Evolutionary conservation across 1,140 invertebrate genomes (phyloP).

Genomic region (Whitmania pigra): DNA sequence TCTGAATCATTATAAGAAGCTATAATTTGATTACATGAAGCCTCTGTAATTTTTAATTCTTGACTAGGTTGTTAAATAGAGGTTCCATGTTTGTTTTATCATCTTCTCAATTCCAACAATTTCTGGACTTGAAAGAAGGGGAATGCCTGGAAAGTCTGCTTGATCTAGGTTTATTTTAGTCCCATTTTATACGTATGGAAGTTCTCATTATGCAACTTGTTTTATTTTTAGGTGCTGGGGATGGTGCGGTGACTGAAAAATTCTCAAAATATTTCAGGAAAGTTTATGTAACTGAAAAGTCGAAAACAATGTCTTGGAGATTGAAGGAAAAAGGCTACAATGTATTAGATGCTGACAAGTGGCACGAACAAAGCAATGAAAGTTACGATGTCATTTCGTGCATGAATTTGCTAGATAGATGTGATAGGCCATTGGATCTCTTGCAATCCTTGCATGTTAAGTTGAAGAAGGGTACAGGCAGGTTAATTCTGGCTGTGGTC

Average conservation of each 20-base stretch:
- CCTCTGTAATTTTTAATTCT: conserved; percentile 28
- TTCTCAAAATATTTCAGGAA: conserved; percentile 53
- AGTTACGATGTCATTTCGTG: conserved; percentile 68
- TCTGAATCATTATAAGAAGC: not conserved
- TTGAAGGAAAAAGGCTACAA: conserved; percentile 57
- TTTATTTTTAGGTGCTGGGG: conserved; percentile 58
- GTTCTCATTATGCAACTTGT: not conserved
- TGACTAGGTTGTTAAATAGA: conserved; percentile 59
- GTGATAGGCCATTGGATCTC: conserved; percentile 62
- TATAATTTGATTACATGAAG: conserved; percentile 7
- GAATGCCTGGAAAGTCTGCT: conserved; percentile 47
- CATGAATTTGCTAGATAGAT: conserved; percentile 78
- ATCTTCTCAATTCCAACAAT: conserved; percentile 54
- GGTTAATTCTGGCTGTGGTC: conserved; percentile 66
- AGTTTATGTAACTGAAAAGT: conserved; percentile 74
- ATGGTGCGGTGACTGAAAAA: conserved; percentile 69
- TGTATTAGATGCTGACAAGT: conserved; percentile 60
- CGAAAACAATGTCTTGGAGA: conserved; percentile 61
- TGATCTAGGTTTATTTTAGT: conserved; percentile 52
- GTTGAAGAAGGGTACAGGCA: conserved; percentile 53
- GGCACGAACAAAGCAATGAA: conserved; percentile 45
- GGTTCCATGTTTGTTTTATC: conserved; percentile 90
- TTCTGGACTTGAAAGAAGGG: conserved; percentile 46
- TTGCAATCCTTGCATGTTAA: conserved; percentile 54
- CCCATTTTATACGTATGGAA: not conserved